Evolutionary conservation across 2,797 vertebrate genomes (phyloP), one percentile per base, ranked within the genome.

Genomic region (Oreonectes daqikongensis): DNA sequence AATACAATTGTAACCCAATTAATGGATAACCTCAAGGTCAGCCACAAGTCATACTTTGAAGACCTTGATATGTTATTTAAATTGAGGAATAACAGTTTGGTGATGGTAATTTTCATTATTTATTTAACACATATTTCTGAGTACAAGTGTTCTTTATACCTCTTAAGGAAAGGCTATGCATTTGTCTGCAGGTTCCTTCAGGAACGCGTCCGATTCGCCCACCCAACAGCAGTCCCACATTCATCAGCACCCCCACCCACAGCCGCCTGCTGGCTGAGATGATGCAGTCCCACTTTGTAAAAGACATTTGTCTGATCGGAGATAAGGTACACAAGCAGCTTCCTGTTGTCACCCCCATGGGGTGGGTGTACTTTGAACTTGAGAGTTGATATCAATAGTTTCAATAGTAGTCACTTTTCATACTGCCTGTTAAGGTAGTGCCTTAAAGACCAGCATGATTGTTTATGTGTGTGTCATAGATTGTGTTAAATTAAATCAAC

Each of bases 231-330:
- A 92, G 92, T 81, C 75, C 89, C 0, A 40, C 52, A 69, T 99
- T 98, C 83, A 87, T 98, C 87, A 92, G 92, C 60, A 98, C 97
- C 18, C 86, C 90, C 12, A 95, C 93, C 78, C 96, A 98, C 78
- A 86, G 93, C 68, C 93, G 92, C 38, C 90, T 99, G 15, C 86
- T 99, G 81, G 94, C 96, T n/a, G 95, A 98, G 85, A 97, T 99
- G 95, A 94, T 98, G 91, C 96, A 96, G 80, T 98, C 96, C 1
- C 98, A 99, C 86, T 93, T 96, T 92, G 95, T 95, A 75, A 98
- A 96, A 89, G 98, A 99, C 87, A 92, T 99, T 46, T 99, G 98
- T 87, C 90, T 99, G 76, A 95, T 99, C 63, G 97, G 98, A 85
- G 92, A 93, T 86, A 99, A 98, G 95, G 98, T 99, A 91, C 89